These are phyloP conservation scores for Cylas formicarius DNA, from an alignment of 1,140 invertebrate genomes.

Conservation along the genomic window DNA sequence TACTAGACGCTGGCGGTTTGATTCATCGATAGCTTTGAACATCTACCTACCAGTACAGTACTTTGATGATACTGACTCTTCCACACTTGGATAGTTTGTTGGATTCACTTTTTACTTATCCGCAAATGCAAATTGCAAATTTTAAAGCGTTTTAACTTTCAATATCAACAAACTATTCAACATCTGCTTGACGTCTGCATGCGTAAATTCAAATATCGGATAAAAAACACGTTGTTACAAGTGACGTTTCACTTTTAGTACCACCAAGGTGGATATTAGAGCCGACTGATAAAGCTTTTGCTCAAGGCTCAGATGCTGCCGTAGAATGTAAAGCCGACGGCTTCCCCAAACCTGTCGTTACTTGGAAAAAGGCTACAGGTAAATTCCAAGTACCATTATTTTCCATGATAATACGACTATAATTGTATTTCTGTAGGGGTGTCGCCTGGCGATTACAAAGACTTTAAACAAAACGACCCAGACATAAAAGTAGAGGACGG, in stretches of 20 bases:
- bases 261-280: conserved; percentile 94
- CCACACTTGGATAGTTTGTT: no score
- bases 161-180: no score
- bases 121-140: no score
- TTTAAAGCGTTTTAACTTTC: no score
- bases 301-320: conserved; percentile 84
- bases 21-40: no score
- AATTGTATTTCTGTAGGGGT: conserved; percentile 54
- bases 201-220: no score
- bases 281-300: conserved; percentile 91
- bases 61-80: no score
- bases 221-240: no score
- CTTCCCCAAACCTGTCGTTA: conserved; percentile 85
- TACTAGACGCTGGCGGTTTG: no score
- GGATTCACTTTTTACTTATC: no score
- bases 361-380: conserved; percentile 94
- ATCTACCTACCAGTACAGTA: no score
- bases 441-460: conserved; percentile 85
- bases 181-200: no score
- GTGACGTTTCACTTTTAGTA: conserved; percentile 55
- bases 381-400: conserved; percentile 35
- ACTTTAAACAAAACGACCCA: conserved; percentile 80
- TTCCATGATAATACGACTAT: neutral
- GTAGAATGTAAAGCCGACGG: conserved; percentile 94
- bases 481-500: conserved; percentile 87